These are phyloP conservation scores for Chaetodon trifascialis DNA, from an alignment of 2,113 vertebrate genomes.

Conservation along the genomic window DNA sequence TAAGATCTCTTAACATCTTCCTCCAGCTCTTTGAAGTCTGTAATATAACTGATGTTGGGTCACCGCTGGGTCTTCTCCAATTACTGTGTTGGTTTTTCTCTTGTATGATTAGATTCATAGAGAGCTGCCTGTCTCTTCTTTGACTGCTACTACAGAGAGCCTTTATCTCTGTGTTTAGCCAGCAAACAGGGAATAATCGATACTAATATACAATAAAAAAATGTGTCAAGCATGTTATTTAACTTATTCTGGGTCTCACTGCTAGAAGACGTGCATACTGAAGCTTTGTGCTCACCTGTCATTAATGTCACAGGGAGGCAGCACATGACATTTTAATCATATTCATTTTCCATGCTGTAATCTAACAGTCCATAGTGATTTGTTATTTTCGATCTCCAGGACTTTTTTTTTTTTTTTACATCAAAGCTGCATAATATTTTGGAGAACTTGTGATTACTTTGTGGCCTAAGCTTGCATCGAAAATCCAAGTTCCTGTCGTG, in stretches of 20 bases:
- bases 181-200: slow-evolving; percentile 47
- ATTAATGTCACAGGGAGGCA: background rate
- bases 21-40: slow-evolving; percentile 82
- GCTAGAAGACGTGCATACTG: background rate
- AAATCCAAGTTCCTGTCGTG: background rate
- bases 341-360: background rate
- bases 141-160: slow-evolving; percentile 39
- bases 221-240: slow-evolving; percentile 40
- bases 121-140: slow-evolving; percentile 55
- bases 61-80: slow-evolving; percentile 70
- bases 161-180: slow-evolving; percentile 63
- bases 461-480: background rate
- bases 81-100: slow-evolving; percentile 75
- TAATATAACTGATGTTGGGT: slow-evolving; percentile 77
- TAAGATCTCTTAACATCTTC: slow-evolving; percentile 77
- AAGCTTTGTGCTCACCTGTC: slow-evolving; percentile 1
- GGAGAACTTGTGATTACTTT: slow-evolving; percentile 1
- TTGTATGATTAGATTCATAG: slow-evolving; percentile 69
- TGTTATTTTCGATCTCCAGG: background rate
- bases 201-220: slow-evolving; percentile 25
- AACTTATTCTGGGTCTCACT: slow-evolving; percentile 13
- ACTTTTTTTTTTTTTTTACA: background rate
- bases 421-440: slow-evolving; percentile 1
- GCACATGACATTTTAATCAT: background rate
- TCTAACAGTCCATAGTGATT: background rate